These are phyloP conservation scores for Gopherus flavomarginatus DNA, from an alignment of 2,113 vertebrate genomes.

Conservation along the genomic window DNA sequence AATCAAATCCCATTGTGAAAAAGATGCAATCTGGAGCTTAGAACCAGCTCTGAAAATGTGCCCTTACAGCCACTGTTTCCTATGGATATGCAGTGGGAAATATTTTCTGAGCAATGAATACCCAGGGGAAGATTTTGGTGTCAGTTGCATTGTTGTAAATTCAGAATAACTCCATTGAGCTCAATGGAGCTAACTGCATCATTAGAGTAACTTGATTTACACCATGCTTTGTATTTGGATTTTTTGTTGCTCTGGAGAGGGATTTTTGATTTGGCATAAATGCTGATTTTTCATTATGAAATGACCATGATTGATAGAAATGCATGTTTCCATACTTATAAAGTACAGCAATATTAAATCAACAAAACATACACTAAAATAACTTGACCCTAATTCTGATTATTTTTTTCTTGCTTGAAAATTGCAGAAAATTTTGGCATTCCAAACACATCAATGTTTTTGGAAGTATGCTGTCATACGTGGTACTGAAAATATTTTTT, in stretches of 20 bases:
- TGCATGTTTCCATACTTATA: not conserved
- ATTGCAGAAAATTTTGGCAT: not conserved
- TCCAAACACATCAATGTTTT: not conserved
- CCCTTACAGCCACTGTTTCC: conserved; percentile 16
- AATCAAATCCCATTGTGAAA: conserved; percentile 41
- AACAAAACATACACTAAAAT: conserved; percentile 3
- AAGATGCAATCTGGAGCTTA: conserved; percentile 26
- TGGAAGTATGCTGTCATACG: not conserved
- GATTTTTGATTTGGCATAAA: not conserved
- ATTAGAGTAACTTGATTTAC: not conserved
- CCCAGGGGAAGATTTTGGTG: not conserved
- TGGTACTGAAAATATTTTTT: not conserved
- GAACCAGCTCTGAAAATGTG: conserved; percentile 34
- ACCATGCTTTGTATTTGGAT: not conserved
- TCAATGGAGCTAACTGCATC: not conserved
- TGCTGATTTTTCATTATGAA: conserved; percentile 26
- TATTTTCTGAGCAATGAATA: not conserved
- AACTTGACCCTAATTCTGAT: not conserved
- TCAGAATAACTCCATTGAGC: not conserved
- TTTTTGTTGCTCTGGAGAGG: not conserved
- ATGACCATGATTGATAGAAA: not conserved
- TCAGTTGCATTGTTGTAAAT: conserved; percentile 11
- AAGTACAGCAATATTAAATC: not conserved
- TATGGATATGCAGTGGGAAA: not conserved
- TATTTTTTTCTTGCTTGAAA: conserved; percentile 4